These are phyloP conservation scores for Virgularia gustaviana DNA, from an alignment of 92 coral and sea anemone species.

Conservation along the genomic window DNA sequence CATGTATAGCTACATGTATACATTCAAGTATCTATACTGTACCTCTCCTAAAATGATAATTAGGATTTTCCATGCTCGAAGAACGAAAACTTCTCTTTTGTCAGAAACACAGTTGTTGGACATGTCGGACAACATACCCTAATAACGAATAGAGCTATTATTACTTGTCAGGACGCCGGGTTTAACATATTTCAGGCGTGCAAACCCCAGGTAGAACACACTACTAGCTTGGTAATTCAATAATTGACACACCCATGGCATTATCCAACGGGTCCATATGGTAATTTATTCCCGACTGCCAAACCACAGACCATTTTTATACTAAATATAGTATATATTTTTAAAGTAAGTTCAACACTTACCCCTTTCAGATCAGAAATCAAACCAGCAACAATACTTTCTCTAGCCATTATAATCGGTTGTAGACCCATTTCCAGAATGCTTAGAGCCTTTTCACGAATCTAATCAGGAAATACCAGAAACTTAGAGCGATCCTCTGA, in stretches of 20 bases:
- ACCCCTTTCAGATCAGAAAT: conserved; percentile 75
- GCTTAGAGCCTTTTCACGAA: conserved; percentile 78
- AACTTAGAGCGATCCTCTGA: too few relatives aligned
- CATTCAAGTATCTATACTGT: not conserved
- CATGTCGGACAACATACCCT: conserved; percentile 70
- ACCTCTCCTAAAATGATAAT: conserved; percentile 91
- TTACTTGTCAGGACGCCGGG: too few relatives aligned
- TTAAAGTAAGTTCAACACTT: conserved; percentile 40
- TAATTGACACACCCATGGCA: too few relatives aligned
- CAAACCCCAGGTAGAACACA: too few relatives aligned
- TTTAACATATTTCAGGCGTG: too few relatives aligned
- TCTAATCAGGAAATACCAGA: conserved; percentile 54
- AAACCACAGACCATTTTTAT: too few relatives aligned
- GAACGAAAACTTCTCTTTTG: conserved; percentile 77
- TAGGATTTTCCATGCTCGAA: conserved; percentile 76
- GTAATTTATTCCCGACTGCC: too few relatives aligned
- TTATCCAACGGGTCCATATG: too few relatives aligned
- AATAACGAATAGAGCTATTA: not conserved
- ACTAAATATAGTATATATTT: too few relatives aligned
- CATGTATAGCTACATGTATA: conserved; percentile 1
- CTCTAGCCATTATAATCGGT: conserved; percentile 58
- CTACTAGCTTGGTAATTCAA: too few relatives aligned
- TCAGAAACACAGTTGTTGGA: conserved; percentile 63
- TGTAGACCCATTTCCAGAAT: conserved; percentile 65
- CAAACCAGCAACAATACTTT: conserved; percentile 55